Evolutionary conservation across 2,888 invertebrate genomes (phyloP).

Genomic region (Polydrusus pterygomalis): DNA sequence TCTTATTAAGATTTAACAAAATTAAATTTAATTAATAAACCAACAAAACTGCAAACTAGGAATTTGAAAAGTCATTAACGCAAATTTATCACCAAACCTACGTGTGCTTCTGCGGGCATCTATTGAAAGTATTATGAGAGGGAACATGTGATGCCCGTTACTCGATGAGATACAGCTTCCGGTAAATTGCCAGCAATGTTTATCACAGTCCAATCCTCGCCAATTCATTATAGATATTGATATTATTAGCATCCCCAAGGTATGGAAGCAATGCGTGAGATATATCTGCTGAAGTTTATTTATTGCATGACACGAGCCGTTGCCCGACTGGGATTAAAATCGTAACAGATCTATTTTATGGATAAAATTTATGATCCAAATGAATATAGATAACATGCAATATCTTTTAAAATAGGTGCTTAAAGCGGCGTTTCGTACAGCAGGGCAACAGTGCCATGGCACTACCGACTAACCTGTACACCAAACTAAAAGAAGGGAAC

Average conservation of each 20-base stretch:
- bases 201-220: constrained; percentile 46
- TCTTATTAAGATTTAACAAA: no score
- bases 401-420: no score
- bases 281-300: neutral
- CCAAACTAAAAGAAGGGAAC: no score
- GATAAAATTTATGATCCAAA: no score
- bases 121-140: constrained; percentile 47
- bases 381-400: no score
- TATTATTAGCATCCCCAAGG: constrained; percentile 36
- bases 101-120: constrained; percentile 17
- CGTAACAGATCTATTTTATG: no score
- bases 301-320: constrained; percentile 15
- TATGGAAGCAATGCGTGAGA: constrained; percentile 21
- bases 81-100: constrained; percentile 35
- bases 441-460: no score
- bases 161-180: constrained; percentile 48
- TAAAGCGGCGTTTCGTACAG: no score
- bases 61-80: constrained; percentile 1
- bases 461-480: no score
- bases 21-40: no score
- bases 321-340: no score
- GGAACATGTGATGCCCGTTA: constrained; percentile 49
- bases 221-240: constrained; percentile 53
- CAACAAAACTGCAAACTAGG: neutral
- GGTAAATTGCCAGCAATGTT: constrained; percentile 38